Conservation (phyloP, 2,888 invertebrate species). For the Eilema griseolum region DNA sequence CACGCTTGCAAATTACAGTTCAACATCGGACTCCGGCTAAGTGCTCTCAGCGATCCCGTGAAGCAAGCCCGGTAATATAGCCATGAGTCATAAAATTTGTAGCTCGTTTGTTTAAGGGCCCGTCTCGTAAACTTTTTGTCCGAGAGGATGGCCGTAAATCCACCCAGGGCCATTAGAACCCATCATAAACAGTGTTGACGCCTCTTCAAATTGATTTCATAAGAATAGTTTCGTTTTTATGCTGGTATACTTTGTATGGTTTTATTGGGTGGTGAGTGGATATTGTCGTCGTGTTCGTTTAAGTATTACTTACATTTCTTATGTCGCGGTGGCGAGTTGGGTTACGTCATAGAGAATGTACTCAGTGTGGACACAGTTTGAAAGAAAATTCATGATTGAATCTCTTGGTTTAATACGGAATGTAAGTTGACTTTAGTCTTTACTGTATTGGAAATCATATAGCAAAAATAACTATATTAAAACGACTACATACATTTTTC, state of each 20-base stretch:
- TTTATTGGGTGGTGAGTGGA: constrained; percentile 24
- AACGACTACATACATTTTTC: no score
- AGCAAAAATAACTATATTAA: no score
- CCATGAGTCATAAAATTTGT: constrained; percentile 52
- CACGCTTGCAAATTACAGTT: constrained; percentile 20
- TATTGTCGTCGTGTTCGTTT: constrained; percentile 17
- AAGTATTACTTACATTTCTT: neutral
- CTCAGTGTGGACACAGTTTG: no score
- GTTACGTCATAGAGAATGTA: neutral
- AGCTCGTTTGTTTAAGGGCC: constrained; percentile 49
- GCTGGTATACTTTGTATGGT: constrained; percentile 15
- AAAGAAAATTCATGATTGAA: neutral
- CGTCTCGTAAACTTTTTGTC: constrained; percentile 53
- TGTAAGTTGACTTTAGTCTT: no score
- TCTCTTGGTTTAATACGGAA: no score
- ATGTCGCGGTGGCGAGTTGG: neutral
- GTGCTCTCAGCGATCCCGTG: constrained; percentile 21
- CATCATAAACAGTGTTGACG: constrained; percentile 48
- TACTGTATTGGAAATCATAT: no score
- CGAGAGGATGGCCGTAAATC: constrained; percentile 44
- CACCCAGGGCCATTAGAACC: constrained; percentile 40
- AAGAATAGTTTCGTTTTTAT: constrained; percentile 38
- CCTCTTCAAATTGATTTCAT: constrained; percentile 49
- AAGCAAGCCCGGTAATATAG: constrained; percentile 24
- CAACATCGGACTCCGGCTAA: constrained; percentile 11